Evolutionary conservation across 2,888 invertebrate genomes (phyloP), one percentile per base, ranked within the genome.

Genomic region (Tetragonisca angustula): DNA sequence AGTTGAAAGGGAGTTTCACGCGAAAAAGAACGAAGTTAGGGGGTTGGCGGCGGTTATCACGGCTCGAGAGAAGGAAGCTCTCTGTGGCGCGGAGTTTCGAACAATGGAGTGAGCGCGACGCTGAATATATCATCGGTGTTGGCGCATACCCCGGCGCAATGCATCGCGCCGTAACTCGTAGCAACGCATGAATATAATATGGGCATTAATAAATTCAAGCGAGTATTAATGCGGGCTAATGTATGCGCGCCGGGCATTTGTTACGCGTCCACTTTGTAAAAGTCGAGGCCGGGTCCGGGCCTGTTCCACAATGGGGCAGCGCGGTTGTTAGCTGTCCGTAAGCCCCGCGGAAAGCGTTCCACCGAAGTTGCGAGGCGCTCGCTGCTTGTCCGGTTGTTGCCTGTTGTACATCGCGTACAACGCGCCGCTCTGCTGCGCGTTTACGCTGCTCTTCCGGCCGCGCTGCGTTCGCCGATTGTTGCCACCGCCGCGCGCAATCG

Each of bases 191-290:
- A 93, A 93, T 94, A 93, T 94, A 92, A 93, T 93, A 93, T 92
- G 93, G 91, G 89, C 93, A 94, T 93, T 93, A 93, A 94, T 94
- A 93, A 94, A 93, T 93, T 91, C 91, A 91, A 92, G 90, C 92
- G 89, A 89, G 90, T 93, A 94, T 94, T 94, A 93, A 94, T 92
- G 92, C 92, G 92, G 81, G 91, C 93, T 94, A 94, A 94, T 93
- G 93, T 92, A 93, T 93, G 93, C 92, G 89, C 88, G 89, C 85
- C 87, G 87, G 84, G 90, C 91, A 94, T 93, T 93, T 94, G 93
- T 93, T 93, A 91, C 85, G 88, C 90, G 91, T 91, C 92, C 89
- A 91, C 90, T 89, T 91, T 89, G 91, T 92, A 90, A 93, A 93
- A 91, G 91, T 92, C 92, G 17, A 52, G 71, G 82, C 5, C 71